Evolutionary conservation across 2,113 vertebrate genomes (phyloP), one percentile per base, ranked within the genome.

Genomic region (Etia nguti): DNA sequence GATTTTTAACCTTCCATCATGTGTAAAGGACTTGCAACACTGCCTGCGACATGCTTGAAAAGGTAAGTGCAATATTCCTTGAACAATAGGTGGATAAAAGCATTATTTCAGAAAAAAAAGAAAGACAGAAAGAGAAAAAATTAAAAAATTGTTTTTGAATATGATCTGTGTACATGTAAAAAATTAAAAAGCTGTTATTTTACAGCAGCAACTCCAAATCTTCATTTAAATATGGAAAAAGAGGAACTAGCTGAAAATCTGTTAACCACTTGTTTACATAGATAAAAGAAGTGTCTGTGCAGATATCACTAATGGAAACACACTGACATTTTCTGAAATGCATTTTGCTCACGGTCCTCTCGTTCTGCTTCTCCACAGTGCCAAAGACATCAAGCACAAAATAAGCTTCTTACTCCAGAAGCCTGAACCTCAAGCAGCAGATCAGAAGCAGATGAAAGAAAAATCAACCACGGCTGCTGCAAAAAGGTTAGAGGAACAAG

Each of bases 371-470:
- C 75, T 60, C 70, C 24, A 10, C 95, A 99, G 98, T 56, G 98
- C 98, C 80, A 99, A 99, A 95, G 98, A 98, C 82, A 98, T 99
- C 96, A 99, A 99, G 86, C 97, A 98, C 92, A 97, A 98, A 57
- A 96, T 99, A 20, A 98, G 97, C 31, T 97, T 97, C 86, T 92
- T 99, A 70, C 96, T 99, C 62, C 98, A 98, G 90, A 99, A 97
- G 92, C 95, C 97, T 5, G 98, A 98, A 50, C 73, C 81, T 4
- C 96, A 96, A 36, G 26, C 83, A 6, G 94, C 95, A 10, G 97
- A 98, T 81, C 96, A 96, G 7, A 95, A 95, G 91, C 90, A 92
- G 80, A 90, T 81, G 6, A 96, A 96, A 90, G 96, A 97, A 93
- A 98, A 97, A 95, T 50, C 92, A 8, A 22, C 81, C 5, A 29